Evolutionary conservation across 30 jellyfish, hydroid and myxozoan genomes (phyloP), one percentile per base, ranked within the genome.

Genomic region (Aurelia coerulea): DNA sequence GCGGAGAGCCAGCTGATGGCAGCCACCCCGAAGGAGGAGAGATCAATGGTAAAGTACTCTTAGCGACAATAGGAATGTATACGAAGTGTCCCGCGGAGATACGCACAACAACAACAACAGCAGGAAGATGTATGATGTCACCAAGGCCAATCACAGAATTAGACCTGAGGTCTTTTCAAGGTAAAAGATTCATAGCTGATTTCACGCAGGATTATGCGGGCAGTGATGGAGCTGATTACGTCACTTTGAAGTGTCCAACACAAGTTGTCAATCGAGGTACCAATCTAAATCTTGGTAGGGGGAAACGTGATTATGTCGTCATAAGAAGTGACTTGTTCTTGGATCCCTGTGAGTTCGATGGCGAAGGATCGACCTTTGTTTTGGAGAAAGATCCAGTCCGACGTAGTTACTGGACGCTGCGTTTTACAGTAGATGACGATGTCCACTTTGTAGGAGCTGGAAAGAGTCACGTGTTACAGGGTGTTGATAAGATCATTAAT

Each of bases 311-410:
- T 29, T 52, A 42, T 51, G 74, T 75, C 35, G 74, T 75, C 16
- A 10, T 75, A 2, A 17, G 86, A 31, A 54, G 86, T 33, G 86
- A 75, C 4, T 11, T 75, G 76, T 75, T 75, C 59, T 18, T 75
- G 74, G 56, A 42, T 17, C 86, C 86, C 16, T 75, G 86, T 52
- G 74, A 62, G 19, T 41, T 75, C 32, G 74, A 75, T 18, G 86
- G 86, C 0, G 74, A 75, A 13, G 68, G 49, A 0, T 42, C 33
- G 8, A 52, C 73, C 23, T 12, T 54, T 5, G 23, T 75, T 15
- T 19, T 49, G 74, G 71, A 41, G 6, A 49, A 29, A 49, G 66
- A 75, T 15, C 53, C 42, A 13, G 33, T 3, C 13, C 10, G 59
- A 19, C 14, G 66, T 9, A 52, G 46, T 75, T 1, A 11, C 23